phyloP scores from a whole-genome alignment of 1,140 invertebrate genomes.

The Sinonovacula constricta region DNA sequence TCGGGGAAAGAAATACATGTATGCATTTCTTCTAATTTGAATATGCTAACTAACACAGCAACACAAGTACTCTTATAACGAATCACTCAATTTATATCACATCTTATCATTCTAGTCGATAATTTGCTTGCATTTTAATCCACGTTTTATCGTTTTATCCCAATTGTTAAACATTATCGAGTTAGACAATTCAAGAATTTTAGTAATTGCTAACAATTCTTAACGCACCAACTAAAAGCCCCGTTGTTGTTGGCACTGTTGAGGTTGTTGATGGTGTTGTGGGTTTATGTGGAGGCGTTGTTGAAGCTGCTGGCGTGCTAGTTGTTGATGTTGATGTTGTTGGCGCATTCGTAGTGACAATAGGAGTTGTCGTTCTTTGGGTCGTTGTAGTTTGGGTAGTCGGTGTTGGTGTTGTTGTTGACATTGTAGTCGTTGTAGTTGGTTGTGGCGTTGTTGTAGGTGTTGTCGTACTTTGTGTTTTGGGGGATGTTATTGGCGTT shows the following conservation, averaged over 20 bases:
- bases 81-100: too few species aligned
- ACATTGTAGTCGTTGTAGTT: too few species aligned
- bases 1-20: too few species aligned
- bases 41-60: too few species aligned
- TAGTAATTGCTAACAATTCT: not conserved
- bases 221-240: not conserved
- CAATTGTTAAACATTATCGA: not conserved
- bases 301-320: not conserved
- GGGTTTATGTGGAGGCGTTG: not conserved
- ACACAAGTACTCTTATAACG: too few species aligned
- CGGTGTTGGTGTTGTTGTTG: not conserved
- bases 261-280: not conserved
- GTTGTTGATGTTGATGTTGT: slow-evolving; percentile 1
- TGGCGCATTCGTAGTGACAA: not conserved
- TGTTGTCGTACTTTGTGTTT: too few species aligned
- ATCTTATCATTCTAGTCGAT: not conserved
- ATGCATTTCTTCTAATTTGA: too few species aligned
- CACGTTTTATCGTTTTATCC: not conserved
- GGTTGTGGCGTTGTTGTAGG: too few species aligned
- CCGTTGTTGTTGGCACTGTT: not conserved
- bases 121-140: not conserved
- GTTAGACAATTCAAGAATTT: not conserved
- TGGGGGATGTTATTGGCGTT: too few species aligned
- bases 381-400: not conserved
- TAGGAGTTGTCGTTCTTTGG: not conserved